Evolutionary conservation across 1,140 invertebrate species (phyloP).

Genomic region (Solenopsis fugax): DNA sequence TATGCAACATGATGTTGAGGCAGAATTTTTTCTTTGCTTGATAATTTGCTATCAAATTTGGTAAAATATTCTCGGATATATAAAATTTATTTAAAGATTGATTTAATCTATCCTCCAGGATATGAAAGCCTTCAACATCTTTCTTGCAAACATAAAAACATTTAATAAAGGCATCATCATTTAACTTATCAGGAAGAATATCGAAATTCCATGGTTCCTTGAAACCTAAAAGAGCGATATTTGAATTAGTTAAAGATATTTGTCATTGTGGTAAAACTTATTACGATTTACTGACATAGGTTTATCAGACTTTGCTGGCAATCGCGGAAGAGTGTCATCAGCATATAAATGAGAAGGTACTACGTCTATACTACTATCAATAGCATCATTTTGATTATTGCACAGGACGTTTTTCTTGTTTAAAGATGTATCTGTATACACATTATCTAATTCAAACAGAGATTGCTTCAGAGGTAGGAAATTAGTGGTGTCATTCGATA

Average conservation of each 20-base stretch:
- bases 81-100: constrained; percentile 34
- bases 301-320: constrained; percentile 30
- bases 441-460: constrained; percentile 14
- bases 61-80: constrained; percentile 39
- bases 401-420: constrained; percentile 55
- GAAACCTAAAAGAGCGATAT: constrained; percentile 34
- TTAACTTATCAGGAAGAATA: constrained; percentile 55
- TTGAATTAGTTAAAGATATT: constrained; percentile 30
- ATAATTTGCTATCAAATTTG: constrained; percentile 35
- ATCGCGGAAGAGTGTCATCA: not conserved
- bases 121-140: constrained; percentile 38
- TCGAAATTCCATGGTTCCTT: constrained; percentile 36
- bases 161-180: constrained; percentile 41
- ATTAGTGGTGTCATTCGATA: constrained; percentile 59
- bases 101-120: constrained; percentile 9
- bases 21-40: constrained; percentile 31
- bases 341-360: constrained; percentile 62
- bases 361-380: constrained; percentile 40
- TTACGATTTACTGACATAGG: constrained; percentile 25
- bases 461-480: constrained; percentile 37
- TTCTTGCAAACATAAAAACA: constrained; percentile 47
- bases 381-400: constrained; percentile 53
- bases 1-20: constrained; percentile 24
- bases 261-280: constrained; percentile 11
- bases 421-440: constrained; percentile 64